These are phyloP conservation scores for Chelonoidis abingdonii DNA, from an alignment of 2,113 vertebrate species.

Conservation along the genomic window DNA sequence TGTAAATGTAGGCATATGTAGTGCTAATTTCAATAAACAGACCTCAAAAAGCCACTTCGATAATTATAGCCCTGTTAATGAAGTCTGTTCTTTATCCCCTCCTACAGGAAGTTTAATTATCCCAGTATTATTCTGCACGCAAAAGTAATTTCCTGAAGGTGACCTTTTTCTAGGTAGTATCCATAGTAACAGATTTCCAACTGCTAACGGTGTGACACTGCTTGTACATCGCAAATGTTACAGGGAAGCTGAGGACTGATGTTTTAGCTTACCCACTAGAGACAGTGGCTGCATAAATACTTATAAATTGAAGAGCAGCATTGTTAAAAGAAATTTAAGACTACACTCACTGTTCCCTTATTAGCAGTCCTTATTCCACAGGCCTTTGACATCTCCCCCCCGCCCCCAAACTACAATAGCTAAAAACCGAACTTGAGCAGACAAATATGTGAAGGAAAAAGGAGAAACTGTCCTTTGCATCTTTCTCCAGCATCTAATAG, in stretches of 20 bases:
- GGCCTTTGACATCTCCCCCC: not conserved
- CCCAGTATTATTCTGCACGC: conserved; percentile 76
- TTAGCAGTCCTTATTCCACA: not conserved
- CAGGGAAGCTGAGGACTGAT: conserved; percentile 28
- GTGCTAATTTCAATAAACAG: conserved; percentile 46
- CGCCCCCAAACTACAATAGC: not conserved
- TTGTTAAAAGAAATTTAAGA: conserved; percentile 33
- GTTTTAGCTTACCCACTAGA: conserved; percentile 29
- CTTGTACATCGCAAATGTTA: conserved; percentile 47
- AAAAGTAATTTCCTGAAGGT: conserved; percentile 85
- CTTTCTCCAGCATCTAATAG: not conserved
- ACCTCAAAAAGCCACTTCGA: conserved; percentile 50
- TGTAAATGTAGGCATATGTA: conserved; percentile 35
- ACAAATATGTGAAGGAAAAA: not conserved
- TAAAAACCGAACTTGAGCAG: conserved; percentile 30
- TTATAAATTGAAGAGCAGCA: conserved; percentile 27
- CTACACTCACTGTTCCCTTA: not conserved
- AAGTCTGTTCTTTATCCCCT: conserved; percentile 78
- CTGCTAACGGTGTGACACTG: conserved; percentile 46
- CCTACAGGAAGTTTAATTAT: conserved; percentile 85
- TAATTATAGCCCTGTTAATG: conserved; percentile 74
- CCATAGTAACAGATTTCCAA: conserved; percentile 83
- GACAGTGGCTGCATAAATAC: not conserved
- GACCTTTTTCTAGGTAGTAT: conserved; percentile 82
- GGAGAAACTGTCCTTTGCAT: not conserved